These are phyloP conservation scores for Cladorhizidae sp. DNA, from an alignment of 37 sponge, comb jelly and placozoan genomes.

Conservation along the genomic window DNA sequence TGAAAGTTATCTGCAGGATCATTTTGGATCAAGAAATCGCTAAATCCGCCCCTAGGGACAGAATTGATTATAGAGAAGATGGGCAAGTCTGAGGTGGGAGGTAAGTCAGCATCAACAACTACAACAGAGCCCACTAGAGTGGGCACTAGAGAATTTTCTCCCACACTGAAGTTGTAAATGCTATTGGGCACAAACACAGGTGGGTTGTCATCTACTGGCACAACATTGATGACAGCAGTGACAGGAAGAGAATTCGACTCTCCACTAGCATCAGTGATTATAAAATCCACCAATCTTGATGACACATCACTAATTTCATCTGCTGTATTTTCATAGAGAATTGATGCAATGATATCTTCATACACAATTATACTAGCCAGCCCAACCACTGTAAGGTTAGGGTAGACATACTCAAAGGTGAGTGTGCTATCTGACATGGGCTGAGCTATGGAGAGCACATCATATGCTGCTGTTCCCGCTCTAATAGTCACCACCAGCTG, in stretches of 20 bases:
- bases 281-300: constrained; percentile 37
- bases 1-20: constrained; percentile 15
- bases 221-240: constrained; percentile 9
- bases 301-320: constrained; percentile 47
- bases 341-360: constrained; percentile 19
- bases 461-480: constrained; percentile 6
- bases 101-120: constrained; percentile 40
- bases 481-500: constrained; percentile 32
- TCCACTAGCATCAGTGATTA: constrained; percentile 54
- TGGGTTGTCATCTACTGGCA: constrained; percentile 72
- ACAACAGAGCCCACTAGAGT: constrained; percentile 30
- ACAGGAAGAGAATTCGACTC: constrained; percentile 22
- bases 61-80: constrained; percentile 14
- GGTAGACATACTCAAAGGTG: constrained; percentile 14
- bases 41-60: constrained; percentile 13
- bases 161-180: constrained; percentile 27
- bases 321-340: constrained; percentile 60
- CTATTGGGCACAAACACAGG: constrained; percentile 41
- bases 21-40: constrained; percentile 40
- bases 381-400: constrained; percentile 34
- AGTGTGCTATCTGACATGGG: constrained; percentile 3
- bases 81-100: constrained; percentile 15
- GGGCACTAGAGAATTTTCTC: constrained; percentile 13
- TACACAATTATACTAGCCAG: constrained; percentile 25
- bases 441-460: not conserved